Percentiles rank a stretch among this genome's conserved stretches.
Evolutionary conservation across 2,888 invertebrate genomes (phyloP).

Genomic region (Parapristionchus giblindavisi): DNA sequence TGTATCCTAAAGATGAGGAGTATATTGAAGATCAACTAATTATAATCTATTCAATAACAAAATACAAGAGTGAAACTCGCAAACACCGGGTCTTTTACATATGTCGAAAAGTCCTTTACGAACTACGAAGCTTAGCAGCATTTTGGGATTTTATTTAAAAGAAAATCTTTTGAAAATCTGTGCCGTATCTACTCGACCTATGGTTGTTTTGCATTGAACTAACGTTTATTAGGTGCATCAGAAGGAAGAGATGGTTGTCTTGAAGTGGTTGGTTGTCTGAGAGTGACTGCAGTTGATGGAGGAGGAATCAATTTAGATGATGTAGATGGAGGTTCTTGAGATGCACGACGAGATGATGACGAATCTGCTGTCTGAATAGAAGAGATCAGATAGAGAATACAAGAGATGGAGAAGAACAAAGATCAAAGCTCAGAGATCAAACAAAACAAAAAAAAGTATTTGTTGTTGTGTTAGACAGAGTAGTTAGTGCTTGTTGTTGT

Average conservation of each 20-base stretch:
- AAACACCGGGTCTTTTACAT: too few species aligned
- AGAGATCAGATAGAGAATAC: not conserved
- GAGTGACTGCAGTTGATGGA: constrained; percentile 6
- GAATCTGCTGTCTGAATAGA: constrained; percentile 24
- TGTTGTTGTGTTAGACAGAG: not conserved
- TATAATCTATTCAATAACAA: not conserved
- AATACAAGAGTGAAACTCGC: too few species aligned
- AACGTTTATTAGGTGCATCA: constrained; percentile 31
- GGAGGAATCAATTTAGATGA: constrained; percentile 19
- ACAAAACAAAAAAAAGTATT: not conserved
- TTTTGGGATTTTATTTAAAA: too few species aligned
- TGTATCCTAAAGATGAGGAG: constrained; percentile 27
- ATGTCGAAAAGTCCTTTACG: too few species aligned
- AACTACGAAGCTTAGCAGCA: too few species aligned
- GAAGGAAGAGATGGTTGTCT: not conserved
- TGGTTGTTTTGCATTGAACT: not conserved
- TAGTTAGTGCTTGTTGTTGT: not conserved
- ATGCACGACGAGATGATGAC: constrained; percentile 28
- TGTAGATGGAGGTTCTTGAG: constrained; percentile 37
- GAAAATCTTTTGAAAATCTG: not conserved
- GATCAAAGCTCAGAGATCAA: not conserved
- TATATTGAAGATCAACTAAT: not conserved
- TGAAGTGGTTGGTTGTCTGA: constrained; percentile 7
- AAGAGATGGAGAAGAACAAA: not conserved
- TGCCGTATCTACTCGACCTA: too few species aligned